phyloP scores from a whole-genome alignment of 2,888 invertebrate species.

The Drosophila multiciliata region DNA sequence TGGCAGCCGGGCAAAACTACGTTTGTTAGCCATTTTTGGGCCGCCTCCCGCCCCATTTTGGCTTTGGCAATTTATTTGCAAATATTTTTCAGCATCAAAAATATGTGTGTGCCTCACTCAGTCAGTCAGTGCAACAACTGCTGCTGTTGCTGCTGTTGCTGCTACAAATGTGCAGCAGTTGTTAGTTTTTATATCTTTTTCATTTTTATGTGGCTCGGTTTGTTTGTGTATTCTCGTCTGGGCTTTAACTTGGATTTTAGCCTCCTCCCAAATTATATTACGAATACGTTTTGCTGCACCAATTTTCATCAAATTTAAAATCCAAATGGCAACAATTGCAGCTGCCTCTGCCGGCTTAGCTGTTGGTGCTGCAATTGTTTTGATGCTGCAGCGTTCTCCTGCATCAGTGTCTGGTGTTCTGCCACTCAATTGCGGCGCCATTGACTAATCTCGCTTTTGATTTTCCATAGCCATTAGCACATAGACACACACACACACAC shows the following conservation, averaged over 20 bases:
- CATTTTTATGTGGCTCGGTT: constrained; percentile 18
- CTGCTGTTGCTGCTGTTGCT: constrained; percentile 5
- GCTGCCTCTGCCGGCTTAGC: constrained; percentile 10
- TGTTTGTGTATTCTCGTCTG: constrained; percentile 42
- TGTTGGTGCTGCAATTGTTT: constrained; percentile 19
- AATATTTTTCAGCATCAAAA: constrained; percentile 75
- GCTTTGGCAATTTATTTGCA: constrained; percentile 70
- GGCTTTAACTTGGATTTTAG: constrained; percentile 57
- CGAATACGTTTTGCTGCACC: constrained; percentile 40
- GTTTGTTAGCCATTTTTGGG: constrained; percentile 60
- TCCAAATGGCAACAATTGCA: constrained; percentile 35
- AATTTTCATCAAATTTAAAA: constrained; percentile 54
- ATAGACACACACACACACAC: constrained; percentile 13
- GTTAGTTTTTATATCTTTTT: constrained; percentile 56
- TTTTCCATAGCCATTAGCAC: constrained; percentile 66
- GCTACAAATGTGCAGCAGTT: constrained; percentile 61
- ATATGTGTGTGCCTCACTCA: constrained; percentile 51
- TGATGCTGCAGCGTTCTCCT: constrained; percentile 13
- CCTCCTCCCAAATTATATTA: constrained; percentile 51
- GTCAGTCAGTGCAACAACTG: background rate
- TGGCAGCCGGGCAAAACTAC: constrained; percentile 65
- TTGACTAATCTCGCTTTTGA: constrained; percentile 72
- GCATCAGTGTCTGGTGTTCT: constrained; percentile 34
- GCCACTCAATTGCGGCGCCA: constrained; percentile 65
- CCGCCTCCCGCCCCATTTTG: constrained; percentile 17